Percentiles rank a stretch among this genome's conserved stretches.
Conservation (phyloP, 2,888 invertebrate genomes). For the Tridacna crocea region DNA sequence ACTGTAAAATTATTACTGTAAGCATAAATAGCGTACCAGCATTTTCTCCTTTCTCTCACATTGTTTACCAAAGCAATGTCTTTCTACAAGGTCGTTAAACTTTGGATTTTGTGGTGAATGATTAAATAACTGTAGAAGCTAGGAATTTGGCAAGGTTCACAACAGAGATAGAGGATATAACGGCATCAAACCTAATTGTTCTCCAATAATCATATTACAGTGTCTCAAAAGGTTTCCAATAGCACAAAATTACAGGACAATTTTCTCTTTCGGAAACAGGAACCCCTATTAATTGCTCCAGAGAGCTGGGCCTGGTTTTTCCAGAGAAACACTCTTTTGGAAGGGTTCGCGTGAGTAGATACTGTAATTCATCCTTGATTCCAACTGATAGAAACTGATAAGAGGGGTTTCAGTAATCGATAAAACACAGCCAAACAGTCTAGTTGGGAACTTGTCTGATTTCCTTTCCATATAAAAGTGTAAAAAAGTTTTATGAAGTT, state of each 20-base stretch:
- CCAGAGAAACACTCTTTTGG: not conserved
- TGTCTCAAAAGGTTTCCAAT: not conserved
- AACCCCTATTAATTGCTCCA: conserved; percentile 1
- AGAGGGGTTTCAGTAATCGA: conserved; percentile 45
- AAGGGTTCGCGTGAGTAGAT: conserved; percentile 34
- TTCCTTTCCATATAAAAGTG: not conserved
- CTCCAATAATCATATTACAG: not conserved
- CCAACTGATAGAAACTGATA: conserved; percentile 53
- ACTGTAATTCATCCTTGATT: conserved; percentile 46
- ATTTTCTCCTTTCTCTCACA: too few species aligned
- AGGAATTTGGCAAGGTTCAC: too few species aligned
- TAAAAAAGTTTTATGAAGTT: not conserved
- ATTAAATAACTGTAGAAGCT: too few species aligned
- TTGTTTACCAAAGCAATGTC: too few species aligned
- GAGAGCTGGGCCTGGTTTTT: conserved; percentile 7
- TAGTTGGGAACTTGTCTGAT: not conserved
- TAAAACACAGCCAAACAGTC: conserved; percentile 38
- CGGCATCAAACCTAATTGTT: not conserved
- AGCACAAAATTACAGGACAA: conserved; percentile 6
- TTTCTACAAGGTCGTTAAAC: too few species aligned
- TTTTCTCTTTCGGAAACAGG: conserved; percentile 7
- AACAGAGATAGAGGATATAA: too few species aligned
- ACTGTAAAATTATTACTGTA: too few species aligned
- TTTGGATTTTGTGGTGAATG: too few species aligned
- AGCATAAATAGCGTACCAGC: too few species aligned